These are phyloP conservation scores for Isichthys henryi DNA, from an alignment of 2,113 vertebrate species.

Conservation along the genomic window DNA sequence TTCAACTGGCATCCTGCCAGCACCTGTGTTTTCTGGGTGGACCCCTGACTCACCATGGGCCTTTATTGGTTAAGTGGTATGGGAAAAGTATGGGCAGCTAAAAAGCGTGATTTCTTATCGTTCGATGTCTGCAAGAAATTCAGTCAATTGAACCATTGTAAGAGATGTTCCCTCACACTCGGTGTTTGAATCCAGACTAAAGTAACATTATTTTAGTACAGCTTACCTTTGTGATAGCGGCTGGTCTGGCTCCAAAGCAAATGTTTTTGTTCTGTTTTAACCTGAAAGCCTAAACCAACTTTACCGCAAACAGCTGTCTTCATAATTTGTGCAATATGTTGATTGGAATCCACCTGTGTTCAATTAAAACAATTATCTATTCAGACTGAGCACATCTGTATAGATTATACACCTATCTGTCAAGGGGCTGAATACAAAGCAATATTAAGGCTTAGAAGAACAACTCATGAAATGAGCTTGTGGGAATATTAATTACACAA, in stretches of 20 bases:
- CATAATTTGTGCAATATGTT: background rate
- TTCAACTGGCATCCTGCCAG: background rate
- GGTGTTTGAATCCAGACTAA: background rate
- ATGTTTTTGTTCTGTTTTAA: background rate
- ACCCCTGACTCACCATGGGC: background rate
- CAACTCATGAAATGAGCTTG: background rate
- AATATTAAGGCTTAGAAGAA: background rate
- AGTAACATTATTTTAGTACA: background rate
- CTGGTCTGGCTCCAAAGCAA: background rate
- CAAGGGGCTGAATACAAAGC: background rate
- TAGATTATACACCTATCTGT: background rate
- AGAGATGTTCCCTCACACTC: background rate
- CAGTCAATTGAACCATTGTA: background rate
- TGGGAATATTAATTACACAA: no score
- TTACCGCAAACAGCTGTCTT: background rate
- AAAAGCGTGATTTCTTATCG: background rate
- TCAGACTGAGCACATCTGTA: background rate
- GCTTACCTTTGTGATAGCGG: background rate
- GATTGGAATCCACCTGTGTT: background rate
- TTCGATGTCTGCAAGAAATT: background rate
- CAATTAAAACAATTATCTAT: background rate
- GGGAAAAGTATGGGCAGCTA: background rate
- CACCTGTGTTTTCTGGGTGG: background rate
- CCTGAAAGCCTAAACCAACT: background rate
- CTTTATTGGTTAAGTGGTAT: background rate